phyloP scores from a whole-genome alignment of 2,888 invertebrate genomes.

The Ennomos erosarius region DNA sequence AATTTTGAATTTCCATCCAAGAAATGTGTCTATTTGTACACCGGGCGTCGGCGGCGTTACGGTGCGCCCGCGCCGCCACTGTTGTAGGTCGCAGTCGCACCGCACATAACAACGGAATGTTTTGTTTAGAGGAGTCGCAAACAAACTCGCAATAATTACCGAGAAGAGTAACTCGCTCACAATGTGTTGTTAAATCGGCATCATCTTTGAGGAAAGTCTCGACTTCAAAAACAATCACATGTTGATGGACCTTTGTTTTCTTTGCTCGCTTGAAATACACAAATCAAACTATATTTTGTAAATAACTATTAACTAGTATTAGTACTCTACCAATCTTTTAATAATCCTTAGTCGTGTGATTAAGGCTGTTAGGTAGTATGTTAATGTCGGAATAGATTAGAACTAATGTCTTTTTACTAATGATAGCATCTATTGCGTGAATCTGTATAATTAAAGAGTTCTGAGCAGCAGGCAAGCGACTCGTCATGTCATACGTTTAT shows the following conservation, averaged over 20 bases:
- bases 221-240: conserved; percentile 47
- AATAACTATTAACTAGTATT: no score
- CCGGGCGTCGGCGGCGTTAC: conserved; percentile 71
- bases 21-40: conserved; percentile 78
- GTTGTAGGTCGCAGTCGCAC: conserved; percentile 64
- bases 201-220: conserved; percentile 55
- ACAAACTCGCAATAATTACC: conserved; percentile 69
- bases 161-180: conserved; percentile 63
- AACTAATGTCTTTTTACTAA: neutral
- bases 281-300: neutral
- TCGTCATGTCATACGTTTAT: no score
- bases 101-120: conserved; percentile 72
- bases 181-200: conserved; percentile 60
- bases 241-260: conserved; percentile 25
- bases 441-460: no score
- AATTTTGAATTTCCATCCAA: conserved; percentile 74
- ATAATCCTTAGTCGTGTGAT: no score
- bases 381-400: neutral
- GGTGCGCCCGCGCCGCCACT: conserved; percentile 52
- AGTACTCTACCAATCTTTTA: no score
- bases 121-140: conserved; percentile 79
- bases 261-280: neutral
- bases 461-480: no score
- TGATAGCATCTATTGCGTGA: no score
- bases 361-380: no score